Percentiles rank a stretch among this genome's conserved stretches.
Evolutionary conservation across 2,113 vertebrate species (phyloP).

Genomic region (Pithys albifrons): DNA sequence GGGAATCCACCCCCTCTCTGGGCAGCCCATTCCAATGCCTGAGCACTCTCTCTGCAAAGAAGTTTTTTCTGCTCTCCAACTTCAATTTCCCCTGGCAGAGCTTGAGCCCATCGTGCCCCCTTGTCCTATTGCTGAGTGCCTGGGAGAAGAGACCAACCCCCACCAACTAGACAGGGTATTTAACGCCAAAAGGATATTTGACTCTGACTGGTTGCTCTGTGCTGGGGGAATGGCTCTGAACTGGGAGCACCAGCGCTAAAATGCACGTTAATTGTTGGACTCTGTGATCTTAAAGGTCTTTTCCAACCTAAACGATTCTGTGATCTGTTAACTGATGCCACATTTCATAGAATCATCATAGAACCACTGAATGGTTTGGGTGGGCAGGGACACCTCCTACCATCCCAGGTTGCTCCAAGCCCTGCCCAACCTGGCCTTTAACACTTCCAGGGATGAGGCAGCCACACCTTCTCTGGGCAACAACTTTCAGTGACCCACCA

Average conservation of each 20-base stretch:
- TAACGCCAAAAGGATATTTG: background rate
- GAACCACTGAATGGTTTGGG: background rate
- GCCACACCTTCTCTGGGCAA: background rate
- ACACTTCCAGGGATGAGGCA: background rate
- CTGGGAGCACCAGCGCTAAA: background rate
- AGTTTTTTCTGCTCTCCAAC: too few species aligned
- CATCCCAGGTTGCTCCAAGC: background rate
- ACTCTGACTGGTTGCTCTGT: rapidly evolving
- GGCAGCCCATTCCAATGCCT: too few species aligned
- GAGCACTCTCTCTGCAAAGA: too few species aligned
- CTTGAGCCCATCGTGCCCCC: too few species aligned
- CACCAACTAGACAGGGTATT: background rate
- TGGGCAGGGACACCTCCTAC: background rate
- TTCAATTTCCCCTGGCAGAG: too few species aligned
- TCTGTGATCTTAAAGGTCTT: background rate
- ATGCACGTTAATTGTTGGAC: background rate
- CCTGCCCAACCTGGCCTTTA: background rate
- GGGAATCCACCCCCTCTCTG: too few species aligned
- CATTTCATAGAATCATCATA: background rate
- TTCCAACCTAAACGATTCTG: background rate
- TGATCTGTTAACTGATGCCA: background rate
- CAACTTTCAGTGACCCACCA: background rate
- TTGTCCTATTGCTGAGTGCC: too few species aligned
- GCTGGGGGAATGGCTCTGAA: background rate
- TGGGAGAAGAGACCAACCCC: too few species aligned